These are phyloP conservation scores for Sitobion miscanthi DNA, from an alignment of 1,140 invertebrate species.

Conservation along the genomic window DNA sequence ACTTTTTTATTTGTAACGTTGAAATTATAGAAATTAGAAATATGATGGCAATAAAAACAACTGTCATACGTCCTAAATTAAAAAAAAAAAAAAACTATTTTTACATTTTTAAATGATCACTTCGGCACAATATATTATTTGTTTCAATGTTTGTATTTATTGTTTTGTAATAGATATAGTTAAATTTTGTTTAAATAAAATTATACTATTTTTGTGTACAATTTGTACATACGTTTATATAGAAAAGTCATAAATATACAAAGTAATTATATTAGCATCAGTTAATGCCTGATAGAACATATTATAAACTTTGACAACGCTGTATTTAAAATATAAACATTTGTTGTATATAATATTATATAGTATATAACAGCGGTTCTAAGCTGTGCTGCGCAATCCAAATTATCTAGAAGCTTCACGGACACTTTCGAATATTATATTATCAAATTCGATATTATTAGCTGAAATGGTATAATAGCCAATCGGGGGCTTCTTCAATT, in stretches of 20 bases:
- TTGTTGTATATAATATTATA: background rate
- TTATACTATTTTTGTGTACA: background rate
- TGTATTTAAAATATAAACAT: background rate
- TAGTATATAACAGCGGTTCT: background rate
- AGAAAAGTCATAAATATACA: background rate
- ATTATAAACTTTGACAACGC: background rate
- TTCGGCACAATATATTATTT: background rate
- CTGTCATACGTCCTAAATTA: background rate
- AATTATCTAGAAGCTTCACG: background rate
- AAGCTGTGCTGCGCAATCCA: background rate
- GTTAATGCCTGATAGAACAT: background rate
- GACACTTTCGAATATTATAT: background rate
- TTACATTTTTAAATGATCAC: constrained; percentile 7
- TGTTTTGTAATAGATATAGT: background rate
- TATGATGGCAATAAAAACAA: background rate
- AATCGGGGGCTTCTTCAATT: background rate
- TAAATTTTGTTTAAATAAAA: background rate
- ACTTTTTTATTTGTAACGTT: background rate
- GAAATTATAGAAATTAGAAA: too few relatives aligned
- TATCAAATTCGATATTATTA: background rate
- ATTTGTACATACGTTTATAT: background rate
- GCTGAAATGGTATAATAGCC: background rate
- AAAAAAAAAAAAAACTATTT: background rate
- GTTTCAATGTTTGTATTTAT: background rate
- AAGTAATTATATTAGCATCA: background rate